Evolutionary conservation across 2,113 vertebrate genomes (phyloP).

Genomic region (Eudorcas thomsonii): DNA sequence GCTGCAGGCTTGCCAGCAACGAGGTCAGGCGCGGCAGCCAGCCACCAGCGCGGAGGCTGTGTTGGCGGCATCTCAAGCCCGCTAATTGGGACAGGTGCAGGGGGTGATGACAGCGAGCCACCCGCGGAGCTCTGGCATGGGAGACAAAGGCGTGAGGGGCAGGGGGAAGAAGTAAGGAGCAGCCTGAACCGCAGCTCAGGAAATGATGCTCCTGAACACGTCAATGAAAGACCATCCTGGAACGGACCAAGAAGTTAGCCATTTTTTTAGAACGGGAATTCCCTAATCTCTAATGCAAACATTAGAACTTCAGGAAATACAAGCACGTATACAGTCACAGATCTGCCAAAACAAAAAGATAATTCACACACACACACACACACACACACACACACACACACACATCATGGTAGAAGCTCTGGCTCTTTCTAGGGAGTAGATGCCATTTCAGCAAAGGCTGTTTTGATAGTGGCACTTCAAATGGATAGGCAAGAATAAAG

Average conservation of each 20-base stretch:
- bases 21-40: slow-evolving; percentile 18
- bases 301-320: not conserved
- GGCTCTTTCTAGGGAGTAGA: not conserved
- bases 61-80: not conserved
- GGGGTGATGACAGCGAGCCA: slow-evolving; percentile 46
- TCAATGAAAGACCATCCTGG: not conserved
- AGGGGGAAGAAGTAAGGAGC: not conserved
- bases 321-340: too few relatives aligned
- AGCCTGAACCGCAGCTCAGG: not conserved
- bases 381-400: not conserved
- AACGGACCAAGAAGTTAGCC: not conserved
- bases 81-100: slow-evolving; percentile 64
- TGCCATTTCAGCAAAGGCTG: not conserved
- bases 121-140: not conserved
- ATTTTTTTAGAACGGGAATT: not conserved
- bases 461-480: not conserved
- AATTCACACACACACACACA: too few relatives aligned
- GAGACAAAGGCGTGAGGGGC: not conserved
- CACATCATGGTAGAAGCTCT: not conserved
- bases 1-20: not conserved
- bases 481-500: not conserved
- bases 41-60: not conserved
- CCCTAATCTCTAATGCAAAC: not conserved
- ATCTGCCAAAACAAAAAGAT: not conserved
- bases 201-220: accelerated